Conservation (phyloP, 2,797 vertebrate species). For the Danio choprae region DNA sequence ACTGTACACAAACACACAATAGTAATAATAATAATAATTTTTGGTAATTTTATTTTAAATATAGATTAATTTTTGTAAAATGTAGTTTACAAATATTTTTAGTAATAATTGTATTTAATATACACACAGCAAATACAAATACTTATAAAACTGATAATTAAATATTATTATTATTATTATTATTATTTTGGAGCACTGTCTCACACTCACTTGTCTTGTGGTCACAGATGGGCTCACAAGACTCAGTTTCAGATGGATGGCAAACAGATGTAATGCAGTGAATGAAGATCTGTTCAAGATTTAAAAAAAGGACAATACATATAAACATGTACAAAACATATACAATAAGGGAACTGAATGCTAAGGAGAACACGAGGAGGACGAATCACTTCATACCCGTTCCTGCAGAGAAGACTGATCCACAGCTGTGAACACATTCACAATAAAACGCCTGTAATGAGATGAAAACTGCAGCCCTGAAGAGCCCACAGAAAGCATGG, state of each 20-base stretch:
- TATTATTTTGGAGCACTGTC: no score
- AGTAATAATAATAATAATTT: no score
- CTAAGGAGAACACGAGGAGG: not conserved
- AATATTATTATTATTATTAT: no score
- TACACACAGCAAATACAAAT: no score
- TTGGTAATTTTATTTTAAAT: no score
- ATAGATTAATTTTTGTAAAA: no score
- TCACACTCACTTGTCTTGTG: conserved; percentile 71
- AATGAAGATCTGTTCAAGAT: conserved; percentile 71
- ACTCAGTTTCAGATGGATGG: conserved; percentile 60
- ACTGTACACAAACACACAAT: no score
- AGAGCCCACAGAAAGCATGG: conserved; percentile 63
- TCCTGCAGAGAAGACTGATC: conserved; percentile 57
- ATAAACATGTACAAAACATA: no score
- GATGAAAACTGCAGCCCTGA: conserved; percentile 68
- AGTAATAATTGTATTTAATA: no score
- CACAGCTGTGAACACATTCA: conserved; percentile 77
- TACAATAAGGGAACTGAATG: not conserved
- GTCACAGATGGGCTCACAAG: conserved; percentile 71
- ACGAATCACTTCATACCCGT: conserved; percentile 52
- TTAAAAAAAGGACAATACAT: not conserved
- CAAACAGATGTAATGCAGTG: conserved; percentile 75
- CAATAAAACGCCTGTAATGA: conserved; percentile 75
- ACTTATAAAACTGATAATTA: no score
- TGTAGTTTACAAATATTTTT: no score